A percentile compares a stretch with the other conserved stretches of the same genome.
These are phyloP conservation scores for Trichoplusia ni DNA, from an alignment of 1,140 invertebrate species.

Conservation along the genomic window DNA sequence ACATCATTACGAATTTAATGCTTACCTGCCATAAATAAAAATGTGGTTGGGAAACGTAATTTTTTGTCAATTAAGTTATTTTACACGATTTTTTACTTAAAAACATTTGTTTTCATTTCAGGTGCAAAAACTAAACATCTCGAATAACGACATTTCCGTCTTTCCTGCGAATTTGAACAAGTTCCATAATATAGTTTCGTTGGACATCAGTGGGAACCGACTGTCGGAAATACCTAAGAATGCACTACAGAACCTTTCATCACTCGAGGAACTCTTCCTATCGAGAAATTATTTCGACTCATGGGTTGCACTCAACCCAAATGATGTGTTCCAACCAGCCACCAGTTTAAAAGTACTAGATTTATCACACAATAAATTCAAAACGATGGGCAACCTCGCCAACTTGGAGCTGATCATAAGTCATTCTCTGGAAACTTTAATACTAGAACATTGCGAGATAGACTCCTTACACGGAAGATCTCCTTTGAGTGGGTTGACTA, in stretches of 20 bases:
- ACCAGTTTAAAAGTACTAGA: slow-evolving; percentile 76
- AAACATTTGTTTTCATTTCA: slow-evolving; percentile 56
- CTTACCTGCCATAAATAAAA: too few relatives aligned
- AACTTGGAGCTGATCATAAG: slow-evolving; percentile 79
- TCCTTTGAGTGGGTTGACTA: slow-evolving; percentile 78
- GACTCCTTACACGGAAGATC: slow-evolving; percentile 76
- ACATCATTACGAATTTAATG: too few relatives aligned
- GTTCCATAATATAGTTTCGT: slow-evolving; percentile 73
- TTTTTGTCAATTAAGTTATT: neutral
- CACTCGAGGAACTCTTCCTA: slow-evolving; percentile 80
- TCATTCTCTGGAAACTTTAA: slow-evolving; percentile 75
- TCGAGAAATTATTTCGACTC: slow-evolving; percentile 80
- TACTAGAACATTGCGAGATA: slow-evolving; percentile 81
- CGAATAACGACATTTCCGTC: slow-evolving; percentile 83
- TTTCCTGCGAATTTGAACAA: slow-evolving; percentile 72
- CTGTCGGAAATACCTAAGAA: slow-evolving; percentile 69
- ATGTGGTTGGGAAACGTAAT: too few relatives aligned
- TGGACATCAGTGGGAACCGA: slow-evolving; percentile 83
- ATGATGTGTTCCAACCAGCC: slow-evolving; percentile 68
- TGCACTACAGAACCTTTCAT: slow-evolving; percentile 77
- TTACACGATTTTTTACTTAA: neutral
- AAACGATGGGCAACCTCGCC: slow-evolving; percentile 72
- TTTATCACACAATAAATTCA: slow-evolving; percentile 79
- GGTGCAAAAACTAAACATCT: slow-evolving; percentile 81
- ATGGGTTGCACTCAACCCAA: slow-evolving; percentile 81